Conservation (phyloP, 2,113 vertebrate genomes). For the Tupaia tana region DNA sequence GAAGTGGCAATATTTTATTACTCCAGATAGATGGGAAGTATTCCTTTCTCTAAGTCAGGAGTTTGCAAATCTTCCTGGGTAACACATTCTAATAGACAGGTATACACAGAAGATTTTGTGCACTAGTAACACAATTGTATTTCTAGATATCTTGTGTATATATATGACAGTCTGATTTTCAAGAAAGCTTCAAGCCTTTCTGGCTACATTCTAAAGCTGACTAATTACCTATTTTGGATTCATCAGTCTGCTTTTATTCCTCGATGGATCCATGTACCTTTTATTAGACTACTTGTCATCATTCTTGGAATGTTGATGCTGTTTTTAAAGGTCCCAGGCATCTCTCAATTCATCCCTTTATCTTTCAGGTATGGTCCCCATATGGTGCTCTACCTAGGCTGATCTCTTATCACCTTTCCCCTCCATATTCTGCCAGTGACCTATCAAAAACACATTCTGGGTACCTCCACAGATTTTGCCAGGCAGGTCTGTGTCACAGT, state of each 20-base stretch:
- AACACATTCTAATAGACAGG: background rate
- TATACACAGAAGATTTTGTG: background rate
- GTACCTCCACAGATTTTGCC: background rate
- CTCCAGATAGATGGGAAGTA: background rate
- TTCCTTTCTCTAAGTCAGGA: background rate
- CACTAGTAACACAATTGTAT: background rate
- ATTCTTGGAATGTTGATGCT: background rate
- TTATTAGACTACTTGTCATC: background rate
- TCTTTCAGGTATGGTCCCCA: background rate
- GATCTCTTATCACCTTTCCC: background rate
- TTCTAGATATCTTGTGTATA: background rate
- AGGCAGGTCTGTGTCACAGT: background rate
- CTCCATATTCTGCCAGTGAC: background rate
- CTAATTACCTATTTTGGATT: background rate
- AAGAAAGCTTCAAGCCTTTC: background rate
- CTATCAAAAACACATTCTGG: background rate
- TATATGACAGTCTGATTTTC: background rate
- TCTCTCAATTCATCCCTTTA: background rate
- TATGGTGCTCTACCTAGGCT: background rate
- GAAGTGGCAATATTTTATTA: conserved; percentile 15
- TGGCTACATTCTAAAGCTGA: background rate
- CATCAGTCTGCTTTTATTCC: background rate
- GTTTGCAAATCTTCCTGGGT: background rate
- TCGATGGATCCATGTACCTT: background rate
- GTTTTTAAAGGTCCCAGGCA: background rate